These are phyloP conservation scores for Herpetotheres cachinnans DNA, from an alignment of 2,113 vertebrate species.

Conservation along the genomic window DNA sequence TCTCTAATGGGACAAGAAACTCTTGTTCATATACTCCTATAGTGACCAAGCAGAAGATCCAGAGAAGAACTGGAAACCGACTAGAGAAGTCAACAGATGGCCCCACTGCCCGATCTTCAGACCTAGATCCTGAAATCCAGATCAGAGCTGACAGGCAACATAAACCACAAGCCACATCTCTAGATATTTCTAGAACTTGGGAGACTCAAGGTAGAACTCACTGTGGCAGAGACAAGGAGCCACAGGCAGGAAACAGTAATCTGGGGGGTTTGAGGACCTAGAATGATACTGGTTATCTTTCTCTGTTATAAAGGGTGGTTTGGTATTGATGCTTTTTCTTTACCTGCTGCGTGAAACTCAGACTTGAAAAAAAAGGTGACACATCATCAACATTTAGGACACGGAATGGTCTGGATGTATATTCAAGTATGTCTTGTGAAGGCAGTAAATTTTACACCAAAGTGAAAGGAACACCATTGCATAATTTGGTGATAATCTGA, in stretches of 20 bases:
- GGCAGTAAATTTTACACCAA: background rate
- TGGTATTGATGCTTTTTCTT: background rate
- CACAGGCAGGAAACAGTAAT: background rate
- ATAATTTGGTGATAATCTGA: background rate
- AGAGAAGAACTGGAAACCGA: background rate
- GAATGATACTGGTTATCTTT: background rate
- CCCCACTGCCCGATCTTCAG: background rate
- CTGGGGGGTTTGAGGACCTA: background rate
- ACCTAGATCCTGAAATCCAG: background rate
- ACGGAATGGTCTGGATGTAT: background rate
- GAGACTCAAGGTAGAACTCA: background rate
- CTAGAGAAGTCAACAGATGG: background rate
- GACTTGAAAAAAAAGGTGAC: background rate
- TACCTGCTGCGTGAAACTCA: background rate
- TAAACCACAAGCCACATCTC: background rate
- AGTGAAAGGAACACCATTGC: background rate
- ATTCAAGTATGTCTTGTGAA: background rate
- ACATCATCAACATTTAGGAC: background rate
- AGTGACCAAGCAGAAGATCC: background rate
- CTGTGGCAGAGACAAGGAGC: background rate
- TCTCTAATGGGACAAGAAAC: background rate
- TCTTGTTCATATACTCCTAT: background rate
- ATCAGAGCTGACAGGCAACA: background rate
- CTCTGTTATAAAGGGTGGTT: background rate
- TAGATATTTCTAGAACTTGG: background rate